Evolutionary conservation across 2,888 invertebrate species (phyloP).

Genomic region (Tetragonisca angustula): DNA sequence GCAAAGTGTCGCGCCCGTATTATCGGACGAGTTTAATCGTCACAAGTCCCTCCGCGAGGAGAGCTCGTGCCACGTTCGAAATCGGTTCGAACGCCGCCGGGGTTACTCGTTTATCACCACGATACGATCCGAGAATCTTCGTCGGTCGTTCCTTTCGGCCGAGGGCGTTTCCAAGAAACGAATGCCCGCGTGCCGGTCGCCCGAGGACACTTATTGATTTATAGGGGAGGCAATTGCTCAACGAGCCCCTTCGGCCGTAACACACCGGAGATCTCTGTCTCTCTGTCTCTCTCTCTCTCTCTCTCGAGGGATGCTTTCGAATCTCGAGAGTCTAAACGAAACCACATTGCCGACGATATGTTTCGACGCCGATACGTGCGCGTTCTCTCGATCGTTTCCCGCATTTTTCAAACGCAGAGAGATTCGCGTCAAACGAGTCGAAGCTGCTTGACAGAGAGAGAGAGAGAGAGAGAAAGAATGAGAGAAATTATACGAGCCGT

Average conservation of each 20-base stretch:
- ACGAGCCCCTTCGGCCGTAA: slow-evolving; percentile 57
- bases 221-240: slow-evolving; percentile 64
- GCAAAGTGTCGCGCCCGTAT: not conserved
- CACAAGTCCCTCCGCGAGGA: too few relatives aligned
- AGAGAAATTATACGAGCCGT: too few relatives aligned
- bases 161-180: slow-evolving; percentile 49
- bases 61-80: too few relatives aligned
- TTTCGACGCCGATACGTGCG: too few relatives aligned
- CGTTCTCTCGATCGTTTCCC: not conserved
- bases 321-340: slow-evolving; percentile 39
- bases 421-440: too few relatives aligned
- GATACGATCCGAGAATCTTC: slow-evolving; percentile 16
- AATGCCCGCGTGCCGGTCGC: slow-evolving; percentile 37
- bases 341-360: slow-evolving; percentile 30
- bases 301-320: slow-evolving; percentile 51
- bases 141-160: slow-evolving; percentile 31
- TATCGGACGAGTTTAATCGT: too few relatives aligned
- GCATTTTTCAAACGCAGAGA: not conserved
- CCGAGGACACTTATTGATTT: slow-evolving; percentile 71
- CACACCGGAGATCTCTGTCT: slow-evolving; percentile 52
- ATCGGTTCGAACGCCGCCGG: not conserved
- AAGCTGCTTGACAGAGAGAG: too few relatives aligned
- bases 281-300: too few relatives aligned
- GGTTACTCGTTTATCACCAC: not conserved
- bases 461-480: too few relatives aligned